Base-by-base conservation (phyloP, 2,888 invertebrate genomes). In the Orthosia cruda region DNA sequence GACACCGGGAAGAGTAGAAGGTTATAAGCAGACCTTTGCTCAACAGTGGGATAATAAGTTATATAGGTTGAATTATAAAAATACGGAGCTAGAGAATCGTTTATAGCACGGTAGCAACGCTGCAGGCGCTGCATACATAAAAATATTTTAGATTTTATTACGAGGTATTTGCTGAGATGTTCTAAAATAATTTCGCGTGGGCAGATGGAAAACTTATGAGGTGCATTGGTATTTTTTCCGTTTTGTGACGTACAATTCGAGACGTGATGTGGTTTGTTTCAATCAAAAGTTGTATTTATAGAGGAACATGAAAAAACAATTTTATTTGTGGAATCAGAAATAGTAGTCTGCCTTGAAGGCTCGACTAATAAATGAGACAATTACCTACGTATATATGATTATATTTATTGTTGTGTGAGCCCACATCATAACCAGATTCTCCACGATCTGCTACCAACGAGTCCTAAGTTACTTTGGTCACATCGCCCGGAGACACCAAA, bases 131-230 rank as follows among this genome's bases (percentile, higher is more conserved):
- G 26, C 23, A 55, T 59, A 23, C 20, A n/a, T 57, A 40, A 23
- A 49, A 45, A 62, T 57, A 57, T 50, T 32, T 61, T 23, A 16
- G 7, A 9, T 16, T 45, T 55, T 47, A 13, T 0, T n/a, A 26
- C 13, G 40, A 40, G 40, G 9, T 16, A 11, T 45, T 18, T 12
- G 4, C 50, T 45, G 47, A 16, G 59, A 69, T n/a, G 54, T 61
- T 20, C 57, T n/a, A 71, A 71, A 79, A 71, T 79, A 71, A 55
- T n/a, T 71, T 45, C 11, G 32, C 23, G 71, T 79, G 18, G 71
- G 69, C n/a, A n/a, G n/a, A n/a, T n/a, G 3, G 12, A 16, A 20
- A 65, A 18, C 13, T 16, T 40, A 18, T 16, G 26, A 61, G 18
- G 3, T 74, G 50, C 9, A 69, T 68, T n/a, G 20, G 23, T 15